These are phyloP conservation scores for Muntiacus reevesi DNA, from an alignment of 2,113 vertebrate species.

Conservation along the genomic window DNA sequence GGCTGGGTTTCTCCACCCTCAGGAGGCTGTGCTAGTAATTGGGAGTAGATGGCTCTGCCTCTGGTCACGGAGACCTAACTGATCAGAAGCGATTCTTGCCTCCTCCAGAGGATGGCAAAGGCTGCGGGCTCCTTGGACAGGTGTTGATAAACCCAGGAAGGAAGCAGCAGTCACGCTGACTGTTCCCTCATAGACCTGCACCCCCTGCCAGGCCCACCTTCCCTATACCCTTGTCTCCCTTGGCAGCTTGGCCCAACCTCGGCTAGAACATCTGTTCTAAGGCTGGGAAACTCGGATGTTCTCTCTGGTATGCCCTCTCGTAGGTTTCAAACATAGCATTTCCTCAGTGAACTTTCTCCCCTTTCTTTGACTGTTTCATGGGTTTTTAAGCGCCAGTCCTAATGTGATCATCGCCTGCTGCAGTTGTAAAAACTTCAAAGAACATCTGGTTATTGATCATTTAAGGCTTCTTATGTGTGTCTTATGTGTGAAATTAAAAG, in stretches of 20 bases:
- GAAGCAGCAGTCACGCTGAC: slow-evolving; percentile 5
- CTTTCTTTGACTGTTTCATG: background rate
- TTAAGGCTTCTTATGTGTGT: background rate
- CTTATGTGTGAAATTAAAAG: background rate
- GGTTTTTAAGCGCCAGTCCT: background rate
- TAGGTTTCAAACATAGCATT: background rate
- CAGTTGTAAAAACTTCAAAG: background rate
- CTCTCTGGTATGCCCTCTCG: background rate
- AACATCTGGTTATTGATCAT: background rate
- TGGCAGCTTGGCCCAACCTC: slow-evolving; percentile 14
- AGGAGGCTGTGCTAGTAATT: background rate
- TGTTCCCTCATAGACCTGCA: background rate
- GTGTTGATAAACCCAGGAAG: slow-evolving; percentile 47
- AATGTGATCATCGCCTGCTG: background rate
- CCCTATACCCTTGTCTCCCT: background rate
- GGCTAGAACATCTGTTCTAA: background rate
- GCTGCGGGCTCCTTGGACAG: slow-evolving; percentile 30
- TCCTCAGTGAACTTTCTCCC: background rate
- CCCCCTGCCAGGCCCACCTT: slow-evolving; percentile 31
- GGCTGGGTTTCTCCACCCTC: background rate
- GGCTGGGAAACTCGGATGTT: background rate
- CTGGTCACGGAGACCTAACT: background rate
- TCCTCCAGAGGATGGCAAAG: background rate
- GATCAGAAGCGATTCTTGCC: slow-evolving; percentile 48
- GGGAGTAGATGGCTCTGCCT: slow-evolving; percentile 10